A percentile compares a stretch with the other conserved stretches of the same genome.
phyloP scores from a whole-genome alignment of 2,888 invertebrate species.

The Lithophane leautieri region DNA sequence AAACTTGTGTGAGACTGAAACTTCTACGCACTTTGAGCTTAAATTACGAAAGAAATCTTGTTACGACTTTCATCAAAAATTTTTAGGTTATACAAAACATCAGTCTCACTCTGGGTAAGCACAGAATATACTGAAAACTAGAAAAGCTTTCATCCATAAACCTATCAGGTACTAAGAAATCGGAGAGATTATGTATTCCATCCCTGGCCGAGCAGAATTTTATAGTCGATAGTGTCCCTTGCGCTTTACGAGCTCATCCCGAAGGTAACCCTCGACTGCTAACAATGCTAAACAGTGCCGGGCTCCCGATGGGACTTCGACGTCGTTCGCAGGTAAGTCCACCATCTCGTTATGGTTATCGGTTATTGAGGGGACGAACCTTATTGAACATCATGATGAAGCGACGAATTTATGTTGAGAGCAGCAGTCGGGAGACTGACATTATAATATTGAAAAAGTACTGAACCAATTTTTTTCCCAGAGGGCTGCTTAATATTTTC shows the following conservation, averaged over 20 bases:
- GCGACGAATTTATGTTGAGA: neutral
- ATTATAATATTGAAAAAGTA: neutral
- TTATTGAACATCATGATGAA: constrained; percentile 2
- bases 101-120: no score
- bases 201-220: constrained; percentile 31
- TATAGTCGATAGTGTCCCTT: constrained; percentile 16
- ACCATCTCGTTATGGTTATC: neutral
- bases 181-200: constrained; percentile 44
- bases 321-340: neutral
- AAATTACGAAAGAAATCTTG: neutral
- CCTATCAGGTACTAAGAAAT: constrained; percentile 7
- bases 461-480: neutral
- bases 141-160: neutral
- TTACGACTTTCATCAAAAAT: neutral
- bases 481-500: neutral
- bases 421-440: neutral
- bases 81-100: neutral
- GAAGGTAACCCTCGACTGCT: constrained; percentile 7
- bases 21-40: neutral
- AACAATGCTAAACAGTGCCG: constrained; percentile 11
- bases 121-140: neutral
- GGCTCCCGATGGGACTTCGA: neutral
- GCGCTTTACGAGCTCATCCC: constrained; percentile 28
- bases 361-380: neutral
- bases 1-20: neutral